phyloP scores from a whole-genome alignment of 2,113 vertebrate species.

The Corapipo altera region DNA sequence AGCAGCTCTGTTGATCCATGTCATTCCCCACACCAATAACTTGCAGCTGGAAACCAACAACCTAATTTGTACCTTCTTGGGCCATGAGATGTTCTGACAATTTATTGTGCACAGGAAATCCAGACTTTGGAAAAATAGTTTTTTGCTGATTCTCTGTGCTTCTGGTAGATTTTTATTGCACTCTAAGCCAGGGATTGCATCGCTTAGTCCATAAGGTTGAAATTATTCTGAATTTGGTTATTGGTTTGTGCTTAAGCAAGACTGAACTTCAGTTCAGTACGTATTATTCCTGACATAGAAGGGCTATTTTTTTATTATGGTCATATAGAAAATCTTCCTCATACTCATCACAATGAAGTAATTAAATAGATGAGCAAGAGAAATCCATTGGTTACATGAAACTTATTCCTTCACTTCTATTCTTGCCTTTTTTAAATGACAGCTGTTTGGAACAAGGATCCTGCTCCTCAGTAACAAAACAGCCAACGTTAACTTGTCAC shows the following conservation, averaged over 20 bases:
- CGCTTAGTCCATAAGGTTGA: neutral
- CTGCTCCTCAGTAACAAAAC: neutral
- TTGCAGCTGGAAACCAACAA: constrained; percentile 20
- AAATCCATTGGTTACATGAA: neutral
- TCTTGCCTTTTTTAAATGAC: neutral
- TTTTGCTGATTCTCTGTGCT: neutral
- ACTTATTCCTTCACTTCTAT: neutral
- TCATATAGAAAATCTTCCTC: neutral
- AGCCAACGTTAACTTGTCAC: neutral
- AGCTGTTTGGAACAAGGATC: neutral
- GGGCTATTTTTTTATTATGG: neutral
- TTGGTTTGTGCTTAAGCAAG: neutral
- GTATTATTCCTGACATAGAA: neutral
- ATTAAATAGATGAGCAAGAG: neutral
- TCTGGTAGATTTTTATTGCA: neutral
- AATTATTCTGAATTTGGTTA: neutral
- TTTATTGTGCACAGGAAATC: neutral
- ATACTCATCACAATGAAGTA: neutral
- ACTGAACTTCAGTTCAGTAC: neutral
- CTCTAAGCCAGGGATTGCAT: neutral
- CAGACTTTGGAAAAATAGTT: neutral
- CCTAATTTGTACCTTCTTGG: neutral
- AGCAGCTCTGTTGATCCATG: neutral
- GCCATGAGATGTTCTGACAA: neutral
- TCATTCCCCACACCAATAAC: neutral